Percentiles rank a stretch among this genome's conserved stretches.
These are phyloP conservation scores for Ornithoptera alexandrae DNA, from an alignment of 2,888 invertebrate species.

Conservation along the genomic window DNA sequence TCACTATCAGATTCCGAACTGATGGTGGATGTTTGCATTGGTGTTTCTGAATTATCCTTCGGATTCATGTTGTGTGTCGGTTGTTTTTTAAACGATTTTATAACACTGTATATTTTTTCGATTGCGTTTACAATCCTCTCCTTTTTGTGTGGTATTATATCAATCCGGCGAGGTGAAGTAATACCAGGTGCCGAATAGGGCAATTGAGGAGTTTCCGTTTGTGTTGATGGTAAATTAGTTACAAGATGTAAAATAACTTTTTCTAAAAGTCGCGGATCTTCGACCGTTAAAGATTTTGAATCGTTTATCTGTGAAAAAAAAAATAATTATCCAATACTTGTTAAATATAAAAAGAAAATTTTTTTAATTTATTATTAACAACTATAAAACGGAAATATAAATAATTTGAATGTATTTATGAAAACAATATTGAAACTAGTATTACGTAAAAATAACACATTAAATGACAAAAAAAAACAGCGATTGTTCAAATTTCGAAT, in stretches of 20 bases:
- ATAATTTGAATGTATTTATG: too few relatives aligned
- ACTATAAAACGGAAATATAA: too few relatives aligned
- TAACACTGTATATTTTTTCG: slow-evolving; percentile 59
- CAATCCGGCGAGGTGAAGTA: slow-evolving; percentile 37
- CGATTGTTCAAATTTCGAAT: too few relatives aligned
- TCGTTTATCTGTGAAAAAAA: slow-evolving; percentile 33
- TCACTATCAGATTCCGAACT: neutral
- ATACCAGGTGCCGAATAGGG: slow-evolving; percentile 5
- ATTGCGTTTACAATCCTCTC: slow-evolving; percentile 62
- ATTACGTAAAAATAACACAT: too few relatives aligned
- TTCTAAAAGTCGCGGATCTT: slow-evolving; percentile 84
- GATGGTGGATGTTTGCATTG: too few relatives aligned
- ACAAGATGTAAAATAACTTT: slow-evolving; percentile 84
- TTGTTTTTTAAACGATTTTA: slow-evolving; percentile 38
- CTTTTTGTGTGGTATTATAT: slow-evolving; percentile 58
- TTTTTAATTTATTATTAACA: too few relatives aligned
- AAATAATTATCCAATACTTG: neutral
- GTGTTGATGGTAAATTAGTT: slow-evolving; percentile 56
- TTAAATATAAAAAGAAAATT: too few relatives aligned
- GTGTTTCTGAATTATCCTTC: too few relatives aligned
- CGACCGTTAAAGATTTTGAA: slow-evolving; percentile 65
- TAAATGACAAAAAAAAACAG: too few relatives aligned
- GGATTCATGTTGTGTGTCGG: neutral
- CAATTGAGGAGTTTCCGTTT: slow-evolving; percentile 30
- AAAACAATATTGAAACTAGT: too few relatives aligned